phyloP scores from a whole-genome alignment of 1,140 invertebrate species.

The Heliconius himera region DNA sequence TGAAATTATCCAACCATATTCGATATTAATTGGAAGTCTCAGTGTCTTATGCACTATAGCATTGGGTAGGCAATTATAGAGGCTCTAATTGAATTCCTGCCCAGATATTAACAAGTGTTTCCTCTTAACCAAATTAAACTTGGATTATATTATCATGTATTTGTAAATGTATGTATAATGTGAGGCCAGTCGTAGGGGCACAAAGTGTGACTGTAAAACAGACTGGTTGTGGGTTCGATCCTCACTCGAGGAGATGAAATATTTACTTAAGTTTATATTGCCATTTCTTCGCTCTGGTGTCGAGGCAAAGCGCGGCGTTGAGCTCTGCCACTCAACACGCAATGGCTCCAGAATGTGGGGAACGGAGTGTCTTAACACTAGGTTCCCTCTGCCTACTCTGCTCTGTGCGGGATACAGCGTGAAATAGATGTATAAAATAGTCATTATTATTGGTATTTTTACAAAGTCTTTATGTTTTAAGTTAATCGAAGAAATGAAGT shows the following conservation, averaged over 20 bases:
- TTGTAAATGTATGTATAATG: neutral
- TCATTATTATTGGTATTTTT: neutral
- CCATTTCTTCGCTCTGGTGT: too few species aligned
- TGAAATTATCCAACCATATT: neutral
- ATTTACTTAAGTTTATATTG: too few species aligned
- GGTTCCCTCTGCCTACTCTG: too few species aligned
- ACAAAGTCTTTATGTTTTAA: neutral
- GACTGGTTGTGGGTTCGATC: too few species aligned
- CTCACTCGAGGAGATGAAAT: too few species aligned
- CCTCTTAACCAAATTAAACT: constrained; percentile 1
- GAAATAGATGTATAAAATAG: neutral
- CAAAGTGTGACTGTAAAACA: too few species aligned
- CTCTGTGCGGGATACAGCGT: too few species aligned
- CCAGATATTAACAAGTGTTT: constrained; percentile 10
- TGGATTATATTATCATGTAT: neutral
- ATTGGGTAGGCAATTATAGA: constrained; percentile 22
- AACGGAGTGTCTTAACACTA: too few species aligned
- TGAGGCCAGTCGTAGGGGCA: too few species aligned
- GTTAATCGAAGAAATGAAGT: neutral
- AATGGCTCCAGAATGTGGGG: too few species aligned
- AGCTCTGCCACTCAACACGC: too few species aligned
- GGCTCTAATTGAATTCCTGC: constrained; percentile 19
- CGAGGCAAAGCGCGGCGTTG: too few species aligned
- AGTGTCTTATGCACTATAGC: constrained; percentile 22
- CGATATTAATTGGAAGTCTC: constrained; percentile 22